Conservation (phyloP, 2,797 vertebrate genomes). For the Austrolebias charrua region DNA sequence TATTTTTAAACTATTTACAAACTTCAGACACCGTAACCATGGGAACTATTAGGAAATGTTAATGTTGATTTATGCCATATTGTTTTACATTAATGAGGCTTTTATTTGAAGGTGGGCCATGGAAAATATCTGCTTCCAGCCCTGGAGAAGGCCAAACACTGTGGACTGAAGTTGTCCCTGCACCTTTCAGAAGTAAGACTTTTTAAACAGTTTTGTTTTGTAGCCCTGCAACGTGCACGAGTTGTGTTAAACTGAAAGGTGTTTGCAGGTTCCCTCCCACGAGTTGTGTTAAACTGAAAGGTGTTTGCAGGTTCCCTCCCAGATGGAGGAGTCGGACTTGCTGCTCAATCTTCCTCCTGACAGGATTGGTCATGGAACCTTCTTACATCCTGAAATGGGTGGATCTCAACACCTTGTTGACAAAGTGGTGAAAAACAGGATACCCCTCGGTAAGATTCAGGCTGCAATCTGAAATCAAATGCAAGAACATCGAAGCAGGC, state of each 20-base stretch:
- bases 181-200: conserved; percentile 91
- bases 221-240: background rate
- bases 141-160: conserved; percentile 86
- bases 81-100: conserved; percentile 3
- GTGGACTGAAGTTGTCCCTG: conserved; percentile 89
- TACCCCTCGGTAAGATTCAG: conserved; percentile 86
- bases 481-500: background rate
- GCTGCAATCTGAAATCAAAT: background rate
- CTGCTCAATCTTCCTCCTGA: conserved; percentile 91
- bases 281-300: conserved; percentile 1
- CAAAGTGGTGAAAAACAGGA: conserved; percentile 82
- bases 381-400: conserved; percentile 79
- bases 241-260: conserved; percentile 3
- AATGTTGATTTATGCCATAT: background rate
- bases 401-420: conserved; percentile 84
- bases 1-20: background rate
- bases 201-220: background rate
- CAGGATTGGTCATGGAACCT: conserved; percentile 96
- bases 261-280: conserved; percentile 85
- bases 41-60: background rate
- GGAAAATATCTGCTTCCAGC: conserved; percentile 88
- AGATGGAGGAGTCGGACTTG: conserved; percentile 87
- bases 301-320: conserved; percentile 85
- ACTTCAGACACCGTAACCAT: background rate
- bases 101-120: conserved; percentile 83